Evolutionary conservation across 2,888 invertebrate genomes (phyloP).

Genomic region (Penaeus monodon): DNA sequence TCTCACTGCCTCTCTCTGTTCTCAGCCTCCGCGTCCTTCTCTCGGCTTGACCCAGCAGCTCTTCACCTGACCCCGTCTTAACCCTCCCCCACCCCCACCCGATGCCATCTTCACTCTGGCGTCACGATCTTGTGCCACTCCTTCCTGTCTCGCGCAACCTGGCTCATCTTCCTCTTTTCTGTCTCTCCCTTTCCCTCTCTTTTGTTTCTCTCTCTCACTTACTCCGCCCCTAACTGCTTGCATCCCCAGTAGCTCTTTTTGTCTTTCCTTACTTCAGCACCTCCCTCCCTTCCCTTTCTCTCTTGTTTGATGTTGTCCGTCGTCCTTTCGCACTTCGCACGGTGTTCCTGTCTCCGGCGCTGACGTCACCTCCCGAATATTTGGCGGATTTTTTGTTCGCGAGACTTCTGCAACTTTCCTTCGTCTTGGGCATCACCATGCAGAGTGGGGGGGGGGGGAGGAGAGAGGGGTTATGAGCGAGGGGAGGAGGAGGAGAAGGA

Average conservation of each 20-base stretch:
- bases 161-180: neutral
- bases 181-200: neutral
- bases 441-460: too few relatives aligned
- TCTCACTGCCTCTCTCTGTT: neutral
- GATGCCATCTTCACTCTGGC: neutral
- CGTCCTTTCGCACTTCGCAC: neutral
- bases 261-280: neutral
- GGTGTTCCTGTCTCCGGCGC: neutral
- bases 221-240: neutral
- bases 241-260: neutral
- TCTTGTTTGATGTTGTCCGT: neutral
- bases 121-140: neutral
- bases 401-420: too few relatives aligned
- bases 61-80: neutral
- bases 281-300: neutral
- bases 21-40: neutral
- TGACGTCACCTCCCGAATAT: too few relatives aligned
- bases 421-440: too few relatives aligned
- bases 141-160: neutral
- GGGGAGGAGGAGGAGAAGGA: neutral
- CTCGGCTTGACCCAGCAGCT: neutral
- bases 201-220: neutral
- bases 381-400: too few relatives aligned
- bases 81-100: neutral
- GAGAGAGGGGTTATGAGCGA: neutral